Base-by-base conservation (phyloP, 1,140 invertebrate species). In the Halictus rubicundus region DNA sequence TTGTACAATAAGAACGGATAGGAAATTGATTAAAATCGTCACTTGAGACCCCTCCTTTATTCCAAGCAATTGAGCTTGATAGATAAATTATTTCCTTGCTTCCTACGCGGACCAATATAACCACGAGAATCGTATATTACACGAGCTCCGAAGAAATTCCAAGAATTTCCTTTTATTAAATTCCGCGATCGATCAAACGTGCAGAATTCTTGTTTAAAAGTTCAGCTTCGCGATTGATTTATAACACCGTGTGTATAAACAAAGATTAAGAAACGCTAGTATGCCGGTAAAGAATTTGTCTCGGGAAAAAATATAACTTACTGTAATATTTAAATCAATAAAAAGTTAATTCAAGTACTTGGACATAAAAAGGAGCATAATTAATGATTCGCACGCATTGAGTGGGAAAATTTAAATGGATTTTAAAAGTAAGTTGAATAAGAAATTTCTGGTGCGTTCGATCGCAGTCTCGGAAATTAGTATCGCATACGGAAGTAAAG, bases 11-110 rank as follows among this genome's bases (percentile, higher is more conserved):
- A 21, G 8, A 42, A 46, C 27, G 61, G 5, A 27, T 69, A 1
- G 23, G 6, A 66, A 54, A 81, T 61, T 77, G 60, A 14, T 60
- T 9, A 52, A 70, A 37, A 7, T 60, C 49, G 39, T 68, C n/a
- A 68, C 68, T 49, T 74, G 63, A 54, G 10, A 16, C 9, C 25
- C 27, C 23, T 12, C 9, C 14, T 46, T 46, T 46, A 3, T 3
- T 46, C 2, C 19, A 2, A 42, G 60, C 27, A 64, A 72, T 65
- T 27, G 59, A 23, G 1, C 42, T 25, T 23, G 39, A 54, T 72
- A 25, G 42, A 60, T 63, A 57, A 75, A 69, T 80, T 80, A 64
- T 76, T 69, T 46, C 14, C 32, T 46, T 64, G 42, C 39, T n/a
- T 69, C 46, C 70, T 61, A 21, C 9, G n/a, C 37, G 37, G 60